Conservation (phyloP, 1,140 invertebrate species). For the Brachionus rotundiformis region DNA sequence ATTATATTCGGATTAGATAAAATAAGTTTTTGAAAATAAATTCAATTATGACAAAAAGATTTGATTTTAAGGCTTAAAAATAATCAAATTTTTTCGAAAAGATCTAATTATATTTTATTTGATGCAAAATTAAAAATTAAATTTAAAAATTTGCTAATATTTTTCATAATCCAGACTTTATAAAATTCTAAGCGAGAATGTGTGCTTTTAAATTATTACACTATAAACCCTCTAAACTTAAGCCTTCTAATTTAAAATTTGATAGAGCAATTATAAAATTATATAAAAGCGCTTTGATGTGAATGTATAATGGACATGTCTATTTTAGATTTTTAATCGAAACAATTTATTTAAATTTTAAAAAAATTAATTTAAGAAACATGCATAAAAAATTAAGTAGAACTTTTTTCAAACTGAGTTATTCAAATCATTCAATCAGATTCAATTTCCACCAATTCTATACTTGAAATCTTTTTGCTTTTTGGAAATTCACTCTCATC, state of each 20-base stretch:
- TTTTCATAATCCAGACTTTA: background rate
- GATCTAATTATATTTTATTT: slow-evolving; percentile 4
- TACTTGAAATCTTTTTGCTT: background rate
- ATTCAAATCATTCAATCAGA: background rate
- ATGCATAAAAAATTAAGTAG: background rate
- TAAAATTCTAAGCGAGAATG: background rate
- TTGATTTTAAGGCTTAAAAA: background rate
- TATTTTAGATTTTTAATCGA: background rate
- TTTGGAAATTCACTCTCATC: background rate
- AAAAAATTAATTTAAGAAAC: background rate
- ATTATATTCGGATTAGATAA: background rate
- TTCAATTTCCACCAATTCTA: background rate
- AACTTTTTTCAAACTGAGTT: too few species aligned
- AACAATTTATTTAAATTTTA: background rate
- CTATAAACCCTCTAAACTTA: background rate
- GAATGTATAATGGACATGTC: background rate
- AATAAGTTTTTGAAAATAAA: background rate
- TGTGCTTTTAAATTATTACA: background rate
- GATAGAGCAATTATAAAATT: too few species aligned
- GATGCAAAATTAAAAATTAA: slow-evolving; percentile 1
- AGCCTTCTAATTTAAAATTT: too few species aligned
- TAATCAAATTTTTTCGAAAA: slow-evolving; percentile 1
- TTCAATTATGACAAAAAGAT: background rate
- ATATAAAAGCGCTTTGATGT: too few species aligned
- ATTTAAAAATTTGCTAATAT: background rate